These are phyloP conservation scores for Parelbella ahira DNA, from an alignment of 2,888 invertebrate genomes.

Conservation along the genomic window DNA sequence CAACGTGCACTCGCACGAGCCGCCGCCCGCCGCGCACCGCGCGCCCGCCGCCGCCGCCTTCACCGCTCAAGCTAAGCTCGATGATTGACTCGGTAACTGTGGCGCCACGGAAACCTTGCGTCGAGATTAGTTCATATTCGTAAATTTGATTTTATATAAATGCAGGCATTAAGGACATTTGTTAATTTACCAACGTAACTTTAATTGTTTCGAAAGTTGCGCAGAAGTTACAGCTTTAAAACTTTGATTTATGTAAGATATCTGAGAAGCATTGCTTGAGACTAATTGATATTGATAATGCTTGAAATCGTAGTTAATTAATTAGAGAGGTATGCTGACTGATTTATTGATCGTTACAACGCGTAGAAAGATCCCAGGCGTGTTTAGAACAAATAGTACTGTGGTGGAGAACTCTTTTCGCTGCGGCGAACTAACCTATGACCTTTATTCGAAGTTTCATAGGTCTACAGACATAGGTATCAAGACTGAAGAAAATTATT, in stretches of 20 bases:
- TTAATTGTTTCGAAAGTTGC: too few relatives aligned
- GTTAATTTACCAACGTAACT: too few relatives aligned
- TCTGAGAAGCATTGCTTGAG: too few relatives aligned
- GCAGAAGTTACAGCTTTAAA: too few relatives aligned
- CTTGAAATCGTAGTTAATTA: neutral
- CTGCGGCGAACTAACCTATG: neutral
- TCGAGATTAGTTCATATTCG: too few relatives aligned
- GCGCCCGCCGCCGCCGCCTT: slow-evolving; percentile 40
- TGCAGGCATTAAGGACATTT: slow-evolving; percentile 4
- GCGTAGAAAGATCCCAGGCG: too few relatives aligned
- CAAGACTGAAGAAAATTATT: slow-evolving; percentile 15
- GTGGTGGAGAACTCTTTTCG: neutral
- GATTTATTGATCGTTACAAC: slow-evolving; percentile 15
- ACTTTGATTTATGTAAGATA: too few relatives aligned
- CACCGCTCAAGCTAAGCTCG: slow-evolving; percentile 56
- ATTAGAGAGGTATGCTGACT: slow-evolving; percentile 6
- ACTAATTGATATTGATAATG: neutral
- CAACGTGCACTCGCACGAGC: slow-evolving; percentile 72
- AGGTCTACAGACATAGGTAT: neutral
- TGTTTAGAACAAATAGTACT: neutral
- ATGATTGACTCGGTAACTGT: slow-evolving; percentile 42
- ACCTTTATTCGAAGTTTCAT: too few relatives aligned
- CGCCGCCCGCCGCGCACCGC: slow-evolving; percentile 41
- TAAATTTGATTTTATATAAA: neutral
- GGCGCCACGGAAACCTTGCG: too few relatives aligned